Percentiles rank a stretch among this genome's conserved stretches.
phyloP scores from a whole-genome alignment of 2,888 invertebrate species.

The Eurois occulta region DNA sequence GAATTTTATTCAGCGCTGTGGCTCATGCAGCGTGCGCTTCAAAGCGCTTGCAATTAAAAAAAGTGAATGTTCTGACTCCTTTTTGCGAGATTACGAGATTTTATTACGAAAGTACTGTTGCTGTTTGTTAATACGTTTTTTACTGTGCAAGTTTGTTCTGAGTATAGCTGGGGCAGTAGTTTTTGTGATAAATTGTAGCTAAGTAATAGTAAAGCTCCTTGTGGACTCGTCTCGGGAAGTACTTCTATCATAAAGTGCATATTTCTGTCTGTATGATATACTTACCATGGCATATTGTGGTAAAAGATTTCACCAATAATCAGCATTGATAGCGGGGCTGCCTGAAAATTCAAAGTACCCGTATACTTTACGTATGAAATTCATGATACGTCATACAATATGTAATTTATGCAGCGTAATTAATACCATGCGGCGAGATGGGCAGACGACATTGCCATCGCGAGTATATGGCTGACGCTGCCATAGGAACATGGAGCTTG shows the following conservation, averaged over 20 bases:
- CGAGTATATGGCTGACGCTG: neutral
- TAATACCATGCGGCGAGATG: neutral
- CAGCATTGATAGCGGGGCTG: neutral
- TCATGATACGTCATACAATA: neutral
- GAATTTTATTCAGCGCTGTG: conserved; percentile 68
- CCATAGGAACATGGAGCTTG: neutral
- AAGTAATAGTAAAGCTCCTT: neutral
- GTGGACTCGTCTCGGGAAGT: too few relatives aligned
- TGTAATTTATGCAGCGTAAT: neutral
- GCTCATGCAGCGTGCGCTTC: conserved; percentile 56
- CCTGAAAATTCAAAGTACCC: neutral
- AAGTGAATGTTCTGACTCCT: conserved; percentile 60
- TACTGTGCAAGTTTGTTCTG: neutral
- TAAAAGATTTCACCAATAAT: neutral
- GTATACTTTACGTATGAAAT: neutral
- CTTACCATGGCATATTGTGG: too few relatives aligned
- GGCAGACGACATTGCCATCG: neutral
- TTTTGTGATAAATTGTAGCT: neutral
- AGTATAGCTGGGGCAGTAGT: neutral
- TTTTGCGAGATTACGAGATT: conserved; percentile 60
- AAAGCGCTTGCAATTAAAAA: conserved; percentile 77
- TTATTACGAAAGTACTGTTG: conserved; percentile 54
- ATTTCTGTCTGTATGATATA: too few relatives aligned
- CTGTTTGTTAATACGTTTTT: conserved; percentile 43
- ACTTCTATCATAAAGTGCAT: neutral